A percentile compares a stretch with the other conserved stretches of the same genome.
Evolutionary conservation across 2,113 vertebrate species (phyloP).

Genomic region (Cyprinodon tularosa): DNA sequence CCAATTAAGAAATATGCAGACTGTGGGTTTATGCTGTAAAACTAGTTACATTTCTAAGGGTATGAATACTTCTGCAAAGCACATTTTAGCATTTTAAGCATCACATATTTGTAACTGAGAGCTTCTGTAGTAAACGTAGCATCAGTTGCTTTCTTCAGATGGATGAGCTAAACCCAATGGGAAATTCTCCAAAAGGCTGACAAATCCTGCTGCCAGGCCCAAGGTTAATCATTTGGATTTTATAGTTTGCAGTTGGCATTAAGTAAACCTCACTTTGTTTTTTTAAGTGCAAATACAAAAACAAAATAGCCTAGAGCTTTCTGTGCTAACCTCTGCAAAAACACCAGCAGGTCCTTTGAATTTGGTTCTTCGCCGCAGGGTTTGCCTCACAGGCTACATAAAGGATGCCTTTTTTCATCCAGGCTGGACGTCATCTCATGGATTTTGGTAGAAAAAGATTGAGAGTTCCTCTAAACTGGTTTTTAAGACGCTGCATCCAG

Average conservation of each 20-base stretch:
- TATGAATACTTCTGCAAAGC: too few species aligned
- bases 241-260: neutral
- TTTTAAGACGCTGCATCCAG: neutral
- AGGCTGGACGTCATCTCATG: neutral
- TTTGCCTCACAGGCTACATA: neutral
- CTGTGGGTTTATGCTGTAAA: too few species aligned
- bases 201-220: neutral
- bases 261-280: neutral
- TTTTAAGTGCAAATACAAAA: neutral
- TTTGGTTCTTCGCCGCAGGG: neutral
- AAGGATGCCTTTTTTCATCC: neutral
- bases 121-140: neutral
- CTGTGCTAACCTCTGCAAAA: neutral
- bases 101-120: too few species aligned
- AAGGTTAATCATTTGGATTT: neutral
- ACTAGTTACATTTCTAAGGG: too few species aligned
- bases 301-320: slow-evolving; percentile 2
- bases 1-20: too few species aligned
- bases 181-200: neutral
- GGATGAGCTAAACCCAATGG: neutral
- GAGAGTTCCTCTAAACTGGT: neutral
- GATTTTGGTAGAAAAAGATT: neutral
- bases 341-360: slow-evolving; percentile 4
- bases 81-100: too few species aligned
- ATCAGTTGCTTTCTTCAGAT: neutral